These are phyloP conservation scores for Sepioteuthis lessoniana DNA, from an alignment of 2,888 invertebrate species.

Conservation along the genomic window DNA sequence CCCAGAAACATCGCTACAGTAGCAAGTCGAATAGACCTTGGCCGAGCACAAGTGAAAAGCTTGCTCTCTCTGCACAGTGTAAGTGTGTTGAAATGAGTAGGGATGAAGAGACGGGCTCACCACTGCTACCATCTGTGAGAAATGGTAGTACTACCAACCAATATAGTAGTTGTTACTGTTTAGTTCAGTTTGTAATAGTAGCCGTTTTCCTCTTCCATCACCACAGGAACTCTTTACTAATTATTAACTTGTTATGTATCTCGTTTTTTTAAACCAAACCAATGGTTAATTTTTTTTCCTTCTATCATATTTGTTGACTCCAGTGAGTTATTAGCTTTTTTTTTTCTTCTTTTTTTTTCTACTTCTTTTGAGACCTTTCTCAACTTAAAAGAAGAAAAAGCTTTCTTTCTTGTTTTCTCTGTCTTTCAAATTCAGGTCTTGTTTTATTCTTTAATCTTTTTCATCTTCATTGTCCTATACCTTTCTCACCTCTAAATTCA, in stretches of 20 bases:
- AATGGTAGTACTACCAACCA: not conserved
- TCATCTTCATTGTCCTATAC: not conserved
- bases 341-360: too few relatives aligned
- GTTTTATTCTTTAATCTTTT: not conserved
- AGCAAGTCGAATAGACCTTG: conserved; percentile 6
- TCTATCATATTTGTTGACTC: too few relatives aligned
- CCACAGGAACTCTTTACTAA: too few relatives aligned
- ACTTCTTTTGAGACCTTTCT: not conserved
- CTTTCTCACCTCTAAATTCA: not conserved
- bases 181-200: not conserved
- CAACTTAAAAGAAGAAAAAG: not conserved
- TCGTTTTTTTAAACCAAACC: too few relatives aligned
- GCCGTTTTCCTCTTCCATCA: too few relatives aligned
- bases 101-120: not conserved
- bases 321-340: too few relatives aligned
- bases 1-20: not conserved
- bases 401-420: not conserved
- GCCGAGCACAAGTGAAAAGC: conserved; percentile 15
- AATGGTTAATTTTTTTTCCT: too few relatives aligned
- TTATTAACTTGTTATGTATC: too few relatives aligned
- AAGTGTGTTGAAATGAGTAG: not conserved
- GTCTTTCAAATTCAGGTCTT: not conserved
- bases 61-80: not conserved
- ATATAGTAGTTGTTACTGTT: conserved; percentile 16
- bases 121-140: not conserved